A percentile compares a stretch with the other conserved stretches of the same genome.
Evolutionary conservation across 2,113 vertebrate species (phyloP).

Genomic region (Bucco capensis): DNA sequence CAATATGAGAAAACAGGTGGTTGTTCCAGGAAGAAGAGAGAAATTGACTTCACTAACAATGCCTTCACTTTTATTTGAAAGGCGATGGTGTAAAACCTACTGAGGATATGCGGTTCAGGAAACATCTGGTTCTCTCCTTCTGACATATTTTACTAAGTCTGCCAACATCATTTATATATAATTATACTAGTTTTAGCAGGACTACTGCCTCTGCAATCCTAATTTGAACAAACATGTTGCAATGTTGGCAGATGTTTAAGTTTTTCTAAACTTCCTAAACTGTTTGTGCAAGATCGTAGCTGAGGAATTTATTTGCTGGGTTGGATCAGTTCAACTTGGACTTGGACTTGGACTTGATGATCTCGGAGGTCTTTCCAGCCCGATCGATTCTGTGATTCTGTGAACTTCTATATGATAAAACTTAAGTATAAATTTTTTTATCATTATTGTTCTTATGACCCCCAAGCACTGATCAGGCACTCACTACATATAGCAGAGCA

Average conservation of each 20-base stretch:
- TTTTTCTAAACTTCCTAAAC: conserved; percentile 6
- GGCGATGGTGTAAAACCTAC: background rate
- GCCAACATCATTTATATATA: conserved; percentile 1
- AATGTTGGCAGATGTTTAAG: background rate
- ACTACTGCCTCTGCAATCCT: conserved; percentile 14
- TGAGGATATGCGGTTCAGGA: background rate
- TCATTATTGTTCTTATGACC: background rate
- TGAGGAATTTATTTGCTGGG: background rate
- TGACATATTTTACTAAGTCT: conserved; percentile 1
- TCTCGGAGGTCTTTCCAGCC: too few relatives aligned
- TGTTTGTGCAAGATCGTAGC: background rate
- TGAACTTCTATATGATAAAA: background rate
- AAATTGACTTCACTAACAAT: background rate
- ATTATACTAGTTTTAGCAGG: conserved; percentile 27
- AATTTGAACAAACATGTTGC: conserved; percentile 10
- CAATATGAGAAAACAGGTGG: background rate
- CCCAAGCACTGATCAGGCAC: background rate
- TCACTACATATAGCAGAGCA: background rate
- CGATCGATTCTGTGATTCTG: too few relatives aligned
- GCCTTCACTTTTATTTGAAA: background rate
- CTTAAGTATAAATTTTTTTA: background rate
- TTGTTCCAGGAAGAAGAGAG: background rate
- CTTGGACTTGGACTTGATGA: too few relatives aligned
- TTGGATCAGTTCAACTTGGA: background rate
- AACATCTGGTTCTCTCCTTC: conserved; percentile 31